Evolutionary conservation across 2,113 vertebrate genomes (phyloP).

Genomic region (Pelecanoides urinatrix): DNA sequence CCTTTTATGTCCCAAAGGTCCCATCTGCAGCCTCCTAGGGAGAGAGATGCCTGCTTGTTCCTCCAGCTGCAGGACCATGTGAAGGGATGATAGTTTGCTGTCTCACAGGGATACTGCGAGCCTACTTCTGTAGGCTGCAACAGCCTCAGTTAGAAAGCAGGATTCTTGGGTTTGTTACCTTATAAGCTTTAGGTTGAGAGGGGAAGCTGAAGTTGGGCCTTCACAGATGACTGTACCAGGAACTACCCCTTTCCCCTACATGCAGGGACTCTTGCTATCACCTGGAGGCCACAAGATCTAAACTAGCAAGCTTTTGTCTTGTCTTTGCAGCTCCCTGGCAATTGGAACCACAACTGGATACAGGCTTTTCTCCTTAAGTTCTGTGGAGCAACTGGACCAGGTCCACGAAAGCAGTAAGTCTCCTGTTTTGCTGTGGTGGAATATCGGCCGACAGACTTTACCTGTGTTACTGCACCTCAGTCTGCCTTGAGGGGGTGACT

Average conservation of each 20-base stretch:
- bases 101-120: not conserved
- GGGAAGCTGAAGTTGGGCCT: not conserved
- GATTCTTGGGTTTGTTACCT: not conserved
- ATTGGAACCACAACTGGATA: slow-evolving; percentile 90
- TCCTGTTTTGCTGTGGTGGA: not conserved
- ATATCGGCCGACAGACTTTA: not conserved
- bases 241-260: fast-evolving
- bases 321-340: slow-evolving; percentile 84
- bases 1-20: not conserved
- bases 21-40: not conserved
- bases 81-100: not conserved
- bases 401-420: slow-evolving; percentile 93
- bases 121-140: not conserved
- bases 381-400: slow-evolving; percentile 92
- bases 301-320: not conserved
- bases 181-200: not conserved
- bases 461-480: not conserved
- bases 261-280: not conserved
- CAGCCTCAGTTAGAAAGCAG: not conserved
- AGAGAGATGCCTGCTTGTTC: not conserved
- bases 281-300: not conserved
- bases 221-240: not conserved
- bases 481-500: not conserved
- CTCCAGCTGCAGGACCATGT: not conserved
- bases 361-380: slow-evolving; percentile 91